A percentile compares a stretch with the other conserved stretches of the same genome.
Conservation (phyloP, 1,140 invertebrate genomes). For the Zaprionus tsacasi region DNA sequence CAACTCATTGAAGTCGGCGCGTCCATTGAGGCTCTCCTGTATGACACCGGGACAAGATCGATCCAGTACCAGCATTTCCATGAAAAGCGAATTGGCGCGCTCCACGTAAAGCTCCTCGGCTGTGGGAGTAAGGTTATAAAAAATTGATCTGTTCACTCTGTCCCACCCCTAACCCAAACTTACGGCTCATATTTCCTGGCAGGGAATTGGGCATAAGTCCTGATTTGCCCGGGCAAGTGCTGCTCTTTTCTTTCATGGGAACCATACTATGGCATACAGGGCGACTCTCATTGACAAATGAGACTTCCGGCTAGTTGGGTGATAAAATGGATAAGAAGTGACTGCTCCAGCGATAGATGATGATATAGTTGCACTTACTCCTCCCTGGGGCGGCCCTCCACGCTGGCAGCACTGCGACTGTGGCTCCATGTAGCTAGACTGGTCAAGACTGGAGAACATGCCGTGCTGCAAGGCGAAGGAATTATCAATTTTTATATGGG, state of each 20-base stretch:
- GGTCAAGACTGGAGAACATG: not conserved
- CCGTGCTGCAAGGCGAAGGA: not conserved
- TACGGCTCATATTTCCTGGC: not conserved
- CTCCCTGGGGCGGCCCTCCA: not conserved
- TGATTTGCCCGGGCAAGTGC: not conserved
- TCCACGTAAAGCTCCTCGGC: slow-evolving; percentile 48
- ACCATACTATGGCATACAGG: not conserved
- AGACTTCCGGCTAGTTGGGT: not conserved
- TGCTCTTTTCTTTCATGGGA: not conserved
- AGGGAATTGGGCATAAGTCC: not conserved
- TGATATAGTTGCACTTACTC: no score
- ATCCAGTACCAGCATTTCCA: slow-evolving; percentile 61
- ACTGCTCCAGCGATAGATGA: no score
- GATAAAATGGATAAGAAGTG: no score
- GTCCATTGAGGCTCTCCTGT: slow-evolving; percentile 55
- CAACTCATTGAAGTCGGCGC: slow-evolving; percentile 58
- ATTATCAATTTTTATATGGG: no score
- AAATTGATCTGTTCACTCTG: not conserved
- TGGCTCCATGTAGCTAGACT: not conserved
- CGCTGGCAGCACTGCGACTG: not conserved
- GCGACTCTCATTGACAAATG: not conserved
- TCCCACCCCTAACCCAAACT: not conserved
- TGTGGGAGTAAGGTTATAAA: not conserved
- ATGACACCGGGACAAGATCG: slow-evolving; percentile 58
- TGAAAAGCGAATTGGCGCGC: slow-evolving; percentile 34